These are phyloP conservation scores for Hirundo rustica DNA, from an alignment of 2,797 vertebrate species.

Conservation along the genomic window DNA sequence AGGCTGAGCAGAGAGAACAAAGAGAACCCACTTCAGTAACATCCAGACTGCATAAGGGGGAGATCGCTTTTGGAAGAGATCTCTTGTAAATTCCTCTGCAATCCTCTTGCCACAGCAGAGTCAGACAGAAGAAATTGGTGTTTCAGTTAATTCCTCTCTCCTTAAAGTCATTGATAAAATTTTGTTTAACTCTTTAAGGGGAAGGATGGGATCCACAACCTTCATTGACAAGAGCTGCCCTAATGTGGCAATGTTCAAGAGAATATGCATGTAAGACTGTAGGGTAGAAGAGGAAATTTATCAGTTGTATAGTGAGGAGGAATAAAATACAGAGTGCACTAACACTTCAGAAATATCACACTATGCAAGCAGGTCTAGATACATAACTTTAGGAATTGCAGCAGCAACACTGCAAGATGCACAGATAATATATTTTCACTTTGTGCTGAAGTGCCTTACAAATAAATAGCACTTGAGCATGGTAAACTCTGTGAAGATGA, in stretches of 20 bases:
- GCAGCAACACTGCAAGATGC: background rate
- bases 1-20: background rate
- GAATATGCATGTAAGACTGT: fast-evolving
- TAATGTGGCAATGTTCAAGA: background rate
- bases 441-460: background rate
- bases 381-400: background rate
- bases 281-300: background rate
- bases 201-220: background rate
- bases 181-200: background rate
- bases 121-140: background rate
- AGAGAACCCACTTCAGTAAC: background rate
- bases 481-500: background rate
- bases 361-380: background rate
- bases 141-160: background rate
- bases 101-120: fast-evolving
- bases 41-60: background rate
- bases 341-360: background rate
- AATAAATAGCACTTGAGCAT: background rate
- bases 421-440: background rate
- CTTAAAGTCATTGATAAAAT: background rate
- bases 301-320: background rate
- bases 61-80: background rate
- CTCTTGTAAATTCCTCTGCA: background rate
- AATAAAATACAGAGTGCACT: background rate
- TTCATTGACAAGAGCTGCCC: background rate